phyloP scores from a whole-genome alignment of 2,888 invertebrate genomes.

The Ichneumoninae sp. region DNA sequence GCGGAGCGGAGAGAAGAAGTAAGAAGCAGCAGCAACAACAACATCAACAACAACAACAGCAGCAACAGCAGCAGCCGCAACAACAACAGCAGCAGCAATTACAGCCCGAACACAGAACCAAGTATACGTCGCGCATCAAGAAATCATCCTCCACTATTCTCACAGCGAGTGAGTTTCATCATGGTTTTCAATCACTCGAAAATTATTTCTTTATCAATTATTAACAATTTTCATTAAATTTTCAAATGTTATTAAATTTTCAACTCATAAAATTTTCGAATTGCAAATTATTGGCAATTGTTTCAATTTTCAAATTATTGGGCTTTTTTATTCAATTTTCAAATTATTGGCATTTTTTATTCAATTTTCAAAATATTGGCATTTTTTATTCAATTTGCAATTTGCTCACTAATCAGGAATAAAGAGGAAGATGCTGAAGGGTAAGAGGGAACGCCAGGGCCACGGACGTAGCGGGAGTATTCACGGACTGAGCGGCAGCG shows the following conservation, averaged over 20 bases:
- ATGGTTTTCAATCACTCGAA: constrained; percentile 19
- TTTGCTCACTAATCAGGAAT: constrained; percentile 77
- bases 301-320: constrained; percentile 34
- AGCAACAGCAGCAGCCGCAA: constrained; percentile 44
- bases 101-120: constrained; percentile 85
- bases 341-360: constrained; percentile 2
- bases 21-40: constrained; percentile 73
- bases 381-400: not conserved
- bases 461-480: constrained; percentile 75
- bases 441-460: constrained; percentile 80
- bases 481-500: constrained; percentile 75
- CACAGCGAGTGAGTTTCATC: constrained; percentile 84
- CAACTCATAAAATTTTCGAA: not conserved
- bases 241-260: not conserved
- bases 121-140: constrained; percentile 85
- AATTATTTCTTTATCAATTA: not conserved
- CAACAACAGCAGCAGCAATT: constrained; percentile 53
- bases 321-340: constrained; percentile 43
- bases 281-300: constrained; percentile 6
- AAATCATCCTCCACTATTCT: constrained; percentile 85
- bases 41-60: constrained; percentile 40
- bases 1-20: constrained; percentile 80
- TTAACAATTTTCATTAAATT: constrained; percentile 42
- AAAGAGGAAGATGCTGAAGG: constrained; percentile 84
- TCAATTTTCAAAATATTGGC: constrained; percentile 32